Percentiles rank a stretch among this genome's conserved stretches.
Evolutionary conservation across 2,888 invertebrate species (phyloP).

Genomic region (Caenorhabditis wallacei): DNA sequence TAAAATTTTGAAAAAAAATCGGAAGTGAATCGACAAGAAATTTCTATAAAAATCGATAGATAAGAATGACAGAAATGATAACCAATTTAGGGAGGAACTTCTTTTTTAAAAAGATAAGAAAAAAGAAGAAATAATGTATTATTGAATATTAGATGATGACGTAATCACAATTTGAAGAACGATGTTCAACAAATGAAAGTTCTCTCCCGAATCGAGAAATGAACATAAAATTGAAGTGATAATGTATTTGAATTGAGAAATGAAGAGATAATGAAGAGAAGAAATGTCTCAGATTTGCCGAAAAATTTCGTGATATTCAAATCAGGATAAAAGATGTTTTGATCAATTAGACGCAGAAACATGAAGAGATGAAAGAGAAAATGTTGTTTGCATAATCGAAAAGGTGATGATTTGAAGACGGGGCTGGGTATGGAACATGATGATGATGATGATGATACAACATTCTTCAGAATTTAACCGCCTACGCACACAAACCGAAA

Average conservation of each 20-base stretch:
- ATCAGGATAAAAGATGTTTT: conserved; percentile 19
- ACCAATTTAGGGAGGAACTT: conserved; percentile 11
- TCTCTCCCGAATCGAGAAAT: neutral
- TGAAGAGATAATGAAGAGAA: neutral
- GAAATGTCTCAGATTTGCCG: neutral
- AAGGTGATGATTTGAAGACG: conserved; percentile 37
- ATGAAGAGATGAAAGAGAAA: conserved; percentile 14
- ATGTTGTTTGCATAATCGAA: conserved; percentile 47
- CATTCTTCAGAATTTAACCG: conserved; percentile 24
- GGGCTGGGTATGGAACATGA: conserved; percentile 30
- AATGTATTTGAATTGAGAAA: conserved; percentile 1
- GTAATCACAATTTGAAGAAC: conserved; percentile 25
- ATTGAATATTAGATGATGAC: neutral
- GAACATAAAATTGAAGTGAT: conserved; percentile 31
- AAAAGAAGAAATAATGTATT: conserved; percentile 5
- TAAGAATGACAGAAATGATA: conserved; percentile 12
- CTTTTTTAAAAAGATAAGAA: conserved; percentile 2
- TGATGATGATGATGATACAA: conserved; percentile 13
- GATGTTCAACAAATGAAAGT: conserved; percentile 41
- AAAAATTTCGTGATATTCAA: conserved; percentile 39
- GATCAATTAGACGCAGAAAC: conserved; percentile 11
- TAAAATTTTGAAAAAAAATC: neutral
- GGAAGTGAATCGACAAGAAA: conserved; percentile 5
- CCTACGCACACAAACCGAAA: conserved; percentile 20
- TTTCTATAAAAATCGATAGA: conserved; percentile 17